A percentile compares a stretch with the other conserved stretches of the same genome.
Conservation (phyloP, 2,888 invertebrate genomes). For the Agrilus biguttatus region DNA sequence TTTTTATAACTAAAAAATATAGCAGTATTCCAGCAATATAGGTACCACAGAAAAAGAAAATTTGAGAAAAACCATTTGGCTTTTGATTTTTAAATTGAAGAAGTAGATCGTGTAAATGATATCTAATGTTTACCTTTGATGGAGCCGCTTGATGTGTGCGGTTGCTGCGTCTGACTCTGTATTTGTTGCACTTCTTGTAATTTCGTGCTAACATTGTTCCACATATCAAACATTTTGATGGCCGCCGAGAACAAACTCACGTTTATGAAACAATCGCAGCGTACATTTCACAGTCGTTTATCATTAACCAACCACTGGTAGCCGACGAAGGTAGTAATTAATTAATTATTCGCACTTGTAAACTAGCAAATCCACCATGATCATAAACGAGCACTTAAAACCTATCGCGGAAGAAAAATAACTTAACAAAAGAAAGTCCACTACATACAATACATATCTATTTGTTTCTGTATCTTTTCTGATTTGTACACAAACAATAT, state of each 20-base stretch:
- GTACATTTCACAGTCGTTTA: neutral
- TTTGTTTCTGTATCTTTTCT: neutral
- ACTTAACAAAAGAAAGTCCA: neutral
- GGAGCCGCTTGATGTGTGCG: slow-evolving; percentile 67
- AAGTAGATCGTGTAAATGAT: neutral
- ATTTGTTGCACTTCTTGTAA: slow-evolving; percentile 52
- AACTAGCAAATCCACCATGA: neutral
- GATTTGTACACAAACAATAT: neutral
- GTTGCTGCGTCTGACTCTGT: slow-evolving; percentile 49
- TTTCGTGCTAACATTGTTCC: slow-evolving; percentile 64
- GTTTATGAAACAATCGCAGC: slow-evolving; percentile 2
- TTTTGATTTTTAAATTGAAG: too few relatives aligned
- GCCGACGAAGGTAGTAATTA: neutral
- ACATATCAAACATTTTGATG: slow-evolving; percentile 66
- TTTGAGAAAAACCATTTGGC: too few relatives aligned
- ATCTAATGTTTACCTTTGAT: slow-evolving; percentile 61
- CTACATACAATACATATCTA: neutral
- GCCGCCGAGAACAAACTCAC: slow-evolving; percentile 7
- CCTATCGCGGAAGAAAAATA: neutral
- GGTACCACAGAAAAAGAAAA: too few relatives aligned
- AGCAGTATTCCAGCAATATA: too few relatives aligned
- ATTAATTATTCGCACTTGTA: neutral
- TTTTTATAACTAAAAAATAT: too few relatives aligned
- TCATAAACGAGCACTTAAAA: neutral
- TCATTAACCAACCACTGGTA: too few relatives aligned